Base-by-base conservation (phyloP, 2,888 invertebrate species). In the Habroteleia sp. region DNA sequence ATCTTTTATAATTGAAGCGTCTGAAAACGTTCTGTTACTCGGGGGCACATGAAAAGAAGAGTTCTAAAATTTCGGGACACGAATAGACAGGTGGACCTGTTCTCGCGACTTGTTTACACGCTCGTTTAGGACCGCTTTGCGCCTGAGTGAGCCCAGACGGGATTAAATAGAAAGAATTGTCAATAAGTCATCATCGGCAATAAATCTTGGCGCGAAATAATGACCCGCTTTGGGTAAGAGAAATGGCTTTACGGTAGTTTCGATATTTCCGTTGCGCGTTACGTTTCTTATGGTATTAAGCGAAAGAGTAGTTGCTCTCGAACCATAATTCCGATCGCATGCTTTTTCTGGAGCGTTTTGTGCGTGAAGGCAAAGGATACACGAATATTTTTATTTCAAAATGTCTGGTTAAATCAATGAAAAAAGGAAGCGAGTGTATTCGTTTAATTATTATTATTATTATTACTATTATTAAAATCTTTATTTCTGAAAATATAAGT, bases 91-190 rank as follows among this genome's bases (percentile, higher is more conserved):
- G 27, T 27, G 27, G 27, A 44, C 29, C 27, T 31, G 16, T 46
- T 46, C 14, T 8, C 2, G 27, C 17, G 16, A 16, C 31, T 6
- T 31, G 31, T 46, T 46, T 46, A 31, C 46, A 46, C 17, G 10
- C 1, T 31, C 46, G n/a, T n/a, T n/a, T 27, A 13, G 11, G 42
- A 16, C 10, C 3, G 1, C 2, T 44, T 25, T 5, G 7, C 42
- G 27, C 42, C 11, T 14, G 42, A 44, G 11, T 20, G 10, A 8
- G 0, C n/a, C 27, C n/a, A n/a, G n/a, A n/a, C n/a, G 27, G 42
- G 27, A 44, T 25, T 41, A 41, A 44, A 44, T n/a, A n/a, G n/a
- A n/a, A n/a, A n/a, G n/a, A 14, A 44, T 27, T 27, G 27, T 27
- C 44, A 44, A 44, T 44, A 44, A 13, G 7, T 14, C 16, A 23